Percentiles rank a stretch among this genome's conserved stretches.
These are phyloP conservation scores for Yponomeuta evonymella DNA, from an alignment of 2,888 invertebrate genomes.

Conservation along the genomic window DNA sequence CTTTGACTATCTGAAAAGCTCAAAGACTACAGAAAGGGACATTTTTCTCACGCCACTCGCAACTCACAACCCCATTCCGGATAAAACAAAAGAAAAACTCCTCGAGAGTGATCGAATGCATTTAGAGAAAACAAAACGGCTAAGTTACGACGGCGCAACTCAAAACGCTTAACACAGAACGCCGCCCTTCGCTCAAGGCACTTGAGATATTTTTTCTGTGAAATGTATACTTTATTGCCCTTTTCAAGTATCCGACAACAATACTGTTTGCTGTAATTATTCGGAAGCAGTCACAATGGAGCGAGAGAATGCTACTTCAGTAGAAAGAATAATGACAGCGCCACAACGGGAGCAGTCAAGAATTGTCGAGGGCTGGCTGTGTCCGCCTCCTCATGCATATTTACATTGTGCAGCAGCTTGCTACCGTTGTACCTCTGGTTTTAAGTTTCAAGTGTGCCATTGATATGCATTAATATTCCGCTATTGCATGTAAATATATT, in stretches of 20 bases:
- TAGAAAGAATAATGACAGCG: conserved; percentile 52
- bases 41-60: conserved; percentile 64
- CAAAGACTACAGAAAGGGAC: neutral
- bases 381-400: conserved; percentile 68
- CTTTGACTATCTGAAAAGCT: conserved; percentile 2
- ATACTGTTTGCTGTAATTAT: conserved; percentile 61
- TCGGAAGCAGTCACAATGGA: conserved; percentile 68
- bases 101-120: conserved; percentile 31
- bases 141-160: conserved; percentile 55
- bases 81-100: conserved; percentile 45
- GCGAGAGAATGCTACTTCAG: conserved; percentile 57
- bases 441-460: neutral
- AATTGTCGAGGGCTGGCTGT: conserved; percentile 44
- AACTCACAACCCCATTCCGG: conserved; percentile 44
- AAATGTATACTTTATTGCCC: conserved; percentile 68
- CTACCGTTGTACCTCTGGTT: conserved; percentile 3
- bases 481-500: conserved; percentile 16
- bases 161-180: conserved; percentile 54
- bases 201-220: conserved; percentile 57
- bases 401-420: conserved; percentile 33
- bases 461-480: conserved; percentile 21
- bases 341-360: conserved; percentile 46
- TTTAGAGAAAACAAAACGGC: conserved; percentile 47
- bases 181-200: conserved; percentile 49
- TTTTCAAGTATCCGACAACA: conserved; percentile 30